These are phyloP conservation scores for Drosophila mettleri DNA, from an alignment of 2,888 invertebrate genomes.

Conservation along the genomic window DNA sequence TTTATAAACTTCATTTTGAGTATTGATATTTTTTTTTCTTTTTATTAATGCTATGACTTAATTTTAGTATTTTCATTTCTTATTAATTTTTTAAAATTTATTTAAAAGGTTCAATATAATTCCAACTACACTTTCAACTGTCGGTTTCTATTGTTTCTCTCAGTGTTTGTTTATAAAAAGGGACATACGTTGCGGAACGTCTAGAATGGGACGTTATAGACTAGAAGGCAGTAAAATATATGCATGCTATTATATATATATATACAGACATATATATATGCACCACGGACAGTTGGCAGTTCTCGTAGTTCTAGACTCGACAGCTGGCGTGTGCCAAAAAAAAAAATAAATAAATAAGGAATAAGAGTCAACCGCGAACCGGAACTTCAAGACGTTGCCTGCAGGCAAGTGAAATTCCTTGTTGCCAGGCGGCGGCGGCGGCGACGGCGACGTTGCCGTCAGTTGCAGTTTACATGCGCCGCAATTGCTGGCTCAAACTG, in stretches of 20 bases:
- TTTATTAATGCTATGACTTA: too few species aligned
- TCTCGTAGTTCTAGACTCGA: slow-evolving; percentile 34
- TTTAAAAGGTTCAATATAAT: too few species aligned
- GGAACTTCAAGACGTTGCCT: slow-evolving; percentile 42
- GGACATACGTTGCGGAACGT: slow-evolving; percentile 21
- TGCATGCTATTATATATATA: slow-evolving; percentile 11
- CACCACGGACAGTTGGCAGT: slow-evolving; percentile 33
- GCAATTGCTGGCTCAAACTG: slow-evolving; percentile 46
- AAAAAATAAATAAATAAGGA: slow-evolving; percentile 3
- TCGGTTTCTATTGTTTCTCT: neutral
- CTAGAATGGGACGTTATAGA: slow-evolving; percentile 35
- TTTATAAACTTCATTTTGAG: too few species aligned
- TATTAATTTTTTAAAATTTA: neutral
- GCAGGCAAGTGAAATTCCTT: slow-evolving; percentile 34
- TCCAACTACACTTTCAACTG: neutral
- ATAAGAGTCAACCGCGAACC: slow-evolving; percentile 16
- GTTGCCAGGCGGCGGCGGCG: slow-evolving; percentile 41
- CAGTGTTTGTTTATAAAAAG: slow-evolving; percentile 1
- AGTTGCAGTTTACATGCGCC: slow-evolving; percentile 58
- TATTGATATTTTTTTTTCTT: too few species aligned
- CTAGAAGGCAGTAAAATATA: slow-evolving; percentile 36
- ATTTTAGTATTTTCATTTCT: neutral
- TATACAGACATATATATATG: neutral
- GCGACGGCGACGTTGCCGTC: slow-evolving; percentile 11
- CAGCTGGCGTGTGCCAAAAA: slow-evolving; percentile 76